phyloP scores from a whole-genome alignment of 1,140 invertebrate species.

The Gonioctena quinquepunctata region DNA sequence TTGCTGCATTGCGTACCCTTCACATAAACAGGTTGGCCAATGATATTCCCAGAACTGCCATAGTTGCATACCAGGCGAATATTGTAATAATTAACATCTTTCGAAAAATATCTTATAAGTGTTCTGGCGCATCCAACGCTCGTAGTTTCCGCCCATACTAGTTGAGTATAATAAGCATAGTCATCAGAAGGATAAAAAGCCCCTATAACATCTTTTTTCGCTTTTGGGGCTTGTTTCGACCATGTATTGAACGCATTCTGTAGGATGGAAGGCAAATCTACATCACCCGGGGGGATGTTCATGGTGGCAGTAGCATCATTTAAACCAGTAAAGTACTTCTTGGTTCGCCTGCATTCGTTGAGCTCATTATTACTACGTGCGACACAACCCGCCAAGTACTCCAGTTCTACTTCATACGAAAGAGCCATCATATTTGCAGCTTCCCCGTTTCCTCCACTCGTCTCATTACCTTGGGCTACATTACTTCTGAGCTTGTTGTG shows the following conservation, averaged over 20 bases:
- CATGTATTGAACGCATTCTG: background rate
- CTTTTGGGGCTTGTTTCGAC: conserved; percentile 14
- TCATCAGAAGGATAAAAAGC: too few relatives aligned
- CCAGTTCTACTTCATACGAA: conserved; percentile 12
- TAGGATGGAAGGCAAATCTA: background rate
- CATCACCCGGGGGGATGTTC: background rate
- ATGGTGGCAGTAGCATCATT: conserved; percentile 10
- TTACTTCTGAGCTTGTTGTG: background rate
- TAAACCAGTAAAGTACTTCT: conserved; percentile 1
- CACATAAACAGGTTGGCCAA: conserved; percentile 17
- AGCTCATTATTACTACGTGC: conserved; percentile 1
- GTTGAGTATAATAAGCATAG: conserved; percentile 19
- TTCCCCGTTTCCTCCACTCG: background rate
- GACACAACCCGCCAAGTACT: conserved; percentile 12
- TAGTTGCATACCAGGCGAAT: conserved; percentile 28
- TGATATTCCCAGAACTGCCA: conserved; percentile 23
- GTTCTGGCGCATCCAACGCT: conserved; percentile 23
- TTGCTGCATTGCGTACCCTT: background rate
- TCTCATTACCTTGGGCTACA: background rate
- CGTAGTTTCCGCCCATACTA: conserved; percentile 26
- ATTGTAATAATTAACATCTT: too few relatives aligned
- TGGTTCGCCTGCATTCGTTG: conserved; percentile 19
- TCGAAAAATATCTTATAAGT: background rate
- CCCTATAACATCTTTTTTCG: background rate
- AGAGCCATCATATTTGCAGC: conserved; percentile 21